A percentile compares a stretch with the other conserved stretches of the same genome.
Conservation (phyloP, 2,113 vertebrate species). For the Miniopterus natalensis region DNA sequence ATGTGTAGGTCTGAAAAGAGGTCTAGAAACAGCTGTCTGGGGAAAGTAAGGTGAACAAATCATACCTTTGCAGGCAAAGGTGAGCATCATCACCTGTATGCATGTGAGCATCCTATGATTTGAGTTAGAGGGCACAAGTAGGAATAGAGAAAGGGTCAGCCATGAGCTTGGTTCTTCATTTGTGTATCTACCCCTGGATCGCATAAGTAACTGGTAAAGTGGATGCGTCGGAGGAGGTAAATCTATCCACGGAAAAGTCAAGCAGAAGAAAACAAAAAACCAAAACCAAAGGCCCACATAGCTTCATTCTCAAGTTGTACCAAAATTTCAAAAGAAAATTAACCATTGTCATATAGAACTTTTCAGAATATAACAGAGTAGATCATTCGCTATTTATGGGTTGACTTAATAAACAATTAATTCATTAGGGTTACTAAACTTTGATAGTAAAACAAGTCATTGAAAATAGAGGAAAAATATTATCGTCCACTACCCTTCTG, state of each 20-base stretch:
- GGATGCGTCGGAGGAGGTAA: not conserved
- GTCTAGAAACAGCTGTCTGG: not conserved
- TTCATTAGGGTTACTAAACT: not conserved
- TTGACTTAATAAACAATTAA: not conserved
- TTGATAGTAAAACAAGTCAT: not conserved
- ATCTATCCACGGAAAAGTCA: not conserved
- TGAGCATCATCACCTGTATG: not conserved
- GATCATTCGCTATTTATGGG: not conserved
- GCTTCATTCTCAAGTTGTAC: not conserved
- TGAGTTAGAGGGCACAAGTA: not conserved
- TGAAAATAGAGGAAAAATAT: not conserved
- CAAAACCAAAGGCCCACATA: not conserved
- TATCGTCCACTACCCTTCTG: not conserved
- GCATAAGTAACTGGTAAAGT: not conserved
- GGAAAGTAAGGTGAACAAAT: not conserved
- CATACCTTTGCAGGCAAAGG: not conserved
- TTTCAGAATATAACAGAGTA: not conserved
- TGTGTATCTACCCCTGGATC: not conserved
- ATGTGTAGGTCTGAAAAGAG: not conserved
- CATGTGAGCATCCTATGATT: not conserved
- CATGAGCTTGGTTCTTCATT: not conserved
- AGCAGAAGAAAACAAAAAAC: not conserved
- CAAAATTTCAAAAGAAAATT: not conserved
- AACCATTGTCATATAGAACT: not conserved
- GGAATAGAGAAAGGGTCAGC: not conserved